A percentile compares a stretch with the other conserved stretches of the same genome.
Conservation (phyloP, 2,113 vertebrate genomes). For the Oncorhynchus tshawytscha region DNA sequence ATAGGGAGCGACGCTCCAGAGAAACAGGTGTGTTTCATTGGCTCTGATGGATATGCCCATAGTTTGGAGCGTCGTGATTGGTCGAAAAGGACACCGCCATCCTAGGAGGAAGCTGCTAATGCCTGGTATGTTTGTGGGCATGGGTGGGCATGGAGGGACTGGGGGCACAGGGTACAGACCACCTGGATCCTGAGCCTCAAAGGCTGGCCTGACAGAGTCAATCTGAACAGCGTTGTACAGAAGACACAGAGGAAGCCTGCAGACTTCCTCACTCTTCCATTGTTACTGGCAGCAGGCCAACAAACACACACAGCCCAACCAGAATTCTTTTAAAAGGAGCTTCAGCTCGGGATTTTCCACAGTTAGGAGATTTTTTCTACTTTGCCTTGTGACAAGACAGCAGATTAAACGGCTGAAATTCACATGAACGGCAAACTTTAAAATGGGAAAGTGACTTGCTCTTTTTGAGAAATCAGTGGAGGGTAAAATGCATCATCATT, state of each 20-base stretch:
- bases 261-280: conserved; percentile 64
- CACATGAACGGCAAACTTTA: too few relatives aligned
- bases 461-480: too few relatives aligned
- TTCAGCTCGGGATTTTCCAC: conserved; percentile 70
- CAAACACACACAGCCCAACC: conserved; percentile 60
- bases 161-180: conserved; percentile 37
- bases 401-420: too few relatives aligned
- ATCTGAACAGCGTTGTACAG: conserved; percentile 63
- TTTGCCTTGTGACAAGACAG: too few relatives aligned
- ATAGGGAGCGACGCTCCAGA: conserved; percentile 27
- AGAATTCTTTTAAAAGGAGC: conserved; percentile 55
- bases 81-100: conserved; percentile 38
- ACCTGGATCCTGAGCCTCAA: conserved; percentile 64
- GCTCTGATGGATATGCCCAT: conserved; percentile 59
- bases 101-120: conserved; percentile 41
- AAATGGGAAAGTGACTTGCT: too few relatives aligned
- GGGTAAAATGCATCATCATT: too few relatives aligned
- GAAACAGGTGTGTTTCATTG: conserved; percentile 70
- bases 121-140: conserved; percentile 53
- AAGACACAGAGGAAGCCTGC: conserved; percentile 61
- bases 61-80: conserved; percentile 48
- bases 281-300: conserved; percentile 71
- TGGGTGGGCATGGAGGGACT: conserved; percentile 34
- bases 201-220: conserved; percentile 58
- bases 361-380: background rate